These are phyloP conservation scores for Passer montanus DNA, from an alignment of 2,113 vertebrate genomes.

Conservation along the genomic window DNA sequence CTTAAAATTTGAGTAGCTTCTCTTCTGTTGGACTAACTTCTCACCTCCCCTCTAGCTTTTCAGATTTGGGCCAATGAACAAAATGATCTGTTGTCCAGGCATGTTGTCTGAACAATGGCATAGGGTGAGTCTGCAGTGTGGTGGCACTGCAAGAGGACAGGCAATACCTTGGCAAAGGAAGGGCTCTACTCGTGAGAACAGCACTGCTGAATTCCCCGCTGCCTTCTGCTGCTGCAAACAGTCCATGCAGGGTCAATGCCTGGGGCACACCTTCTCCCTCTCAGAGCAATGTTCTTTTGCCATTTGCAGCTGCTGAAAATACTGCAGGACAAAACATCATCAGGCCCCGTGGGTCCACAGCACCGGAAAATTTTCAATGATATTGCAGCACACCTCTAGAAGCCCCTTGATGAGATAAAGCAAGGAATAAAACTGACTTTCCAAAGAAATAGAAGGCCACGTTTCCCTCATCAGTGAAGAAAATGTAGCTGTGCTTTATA, in stretches of 20 bases:
- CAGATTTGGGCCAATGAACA: background rate
- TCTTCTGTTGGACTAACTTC: background rate
- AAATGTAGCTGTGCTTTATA: background rate
- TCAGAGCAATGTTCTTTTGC: background rate
- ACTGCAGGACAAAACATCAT: background rate
- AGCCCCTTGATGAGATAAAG: background rate
- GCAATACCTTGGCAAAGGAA: background rate
- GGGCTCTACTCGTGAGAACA: background rate
- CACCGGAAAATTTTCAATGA: background rate
- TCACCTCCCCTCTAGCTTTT: background rate
- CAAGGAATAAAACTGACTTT: background rate
- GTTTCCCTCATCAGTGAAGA: background rate
- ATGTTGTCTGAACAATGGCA: background rate
- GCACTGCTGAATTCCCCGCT: background rate
- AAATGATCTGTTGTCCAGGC: background rate
- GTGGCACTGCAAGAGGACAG: background rate
- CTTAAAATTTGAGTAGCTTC: background rate
- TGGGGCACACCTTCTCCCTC: background rate
- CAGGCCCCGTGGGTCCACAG: background rate
- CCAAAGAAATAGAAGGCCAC: background rate
- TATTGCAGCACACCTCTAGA: background rate
- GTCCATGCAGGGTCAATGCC: background rate
- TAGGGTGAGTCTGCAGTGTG: background rate
- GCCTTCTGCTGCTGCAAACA: background rate
- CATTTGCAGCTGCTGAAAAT: background rate